Percentiles rank a stretch among this genome's conserved stretches.
Conservation (phyloP, 2,797 vertebrate species). For the Threskiornis aethiopicus region DNA sequence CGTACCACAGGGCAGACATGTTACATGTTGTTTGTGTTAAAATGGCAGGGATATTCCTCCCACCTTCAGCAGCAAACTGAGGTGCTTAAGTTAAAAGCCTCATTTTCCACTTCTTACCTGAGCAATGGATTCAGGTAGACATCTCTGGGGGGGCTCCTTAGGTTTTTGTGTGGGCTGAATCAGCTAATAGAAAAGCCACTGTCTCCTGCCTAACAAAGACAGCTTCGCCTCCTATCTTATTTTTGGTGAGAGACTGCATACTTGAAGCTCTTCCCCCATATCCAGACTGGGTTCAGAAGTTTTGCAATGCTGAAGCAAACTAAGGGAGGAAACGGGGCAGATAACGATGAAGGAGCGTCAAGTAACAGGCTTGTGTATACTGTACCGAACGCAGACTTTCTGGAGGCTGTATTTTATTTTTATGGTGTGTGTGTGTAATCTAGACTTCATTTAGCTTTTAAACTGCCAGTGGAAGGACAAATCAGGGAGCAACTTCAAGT, state of each 20-base stretch:
- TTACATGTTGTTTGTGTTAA: not conserved
- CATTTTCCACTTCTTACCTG: not conserved
- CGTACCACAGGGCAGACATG: not conserved
- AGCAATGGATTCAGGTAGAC: not conserved
- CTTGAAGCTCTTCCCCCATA: not conserved
- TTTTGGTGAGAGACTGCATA: not conserved
- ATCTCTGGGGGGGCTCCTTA: not conserved
- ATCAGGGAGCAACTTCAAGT: not conserved
- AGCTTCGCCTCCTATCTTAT: not conserved
- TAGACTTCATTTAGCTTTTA: not conserved
- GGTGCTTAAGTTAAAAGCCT: not conserved
- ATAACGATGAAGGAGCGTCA: not conserved
- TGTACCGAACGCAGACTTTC: not conserved
- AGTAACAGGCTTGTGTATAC: not conserved
- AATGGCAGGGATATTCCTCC: not conserved
- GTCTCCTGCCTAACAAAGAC: not conserved
- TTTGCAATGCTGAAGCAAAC: not conserved
- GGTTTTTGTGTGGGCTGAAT: not conserved
- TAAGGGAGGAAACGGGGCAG: not conserved
- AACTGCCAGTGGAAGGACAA: not conserved
- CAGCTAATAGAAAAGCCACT: not conserved
- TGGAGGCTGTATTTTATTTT: slow-evolving; percentile 3
- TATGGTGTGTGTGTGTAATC: not conserved
- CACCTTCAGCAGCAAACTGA: not conserved
- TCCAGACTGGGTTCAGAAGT: not conserved